Evolutionary conservation across 1,140 invertebrate genomes (phyloP).

Genomic region (Papilio polytes): DNA sequence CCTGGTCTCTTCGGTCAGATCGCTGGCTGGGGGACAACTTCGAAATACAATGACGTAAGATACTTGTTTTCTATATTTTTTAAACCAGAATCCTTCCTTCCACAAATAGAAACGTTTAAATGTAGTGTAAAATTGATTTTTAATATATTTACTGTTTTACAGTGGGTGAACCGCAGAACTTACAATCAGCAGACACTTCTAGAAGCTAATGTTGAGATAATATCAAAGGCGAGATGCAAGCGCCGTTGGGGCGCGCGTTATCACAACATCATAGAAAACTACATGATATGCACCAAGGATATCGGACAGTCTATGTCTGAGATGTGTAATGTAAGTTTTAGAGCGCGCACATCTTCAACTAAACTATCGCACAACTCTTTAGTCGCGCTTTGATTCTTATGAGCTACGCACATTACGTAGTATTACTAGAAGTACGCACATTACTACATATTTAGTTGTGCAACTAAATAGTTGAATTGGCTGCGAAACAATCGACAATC

Average conservation of each 20-base stretch:
- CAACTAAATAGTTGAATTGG: too few species aligned
- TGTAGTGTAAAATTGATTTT: too few species aligned
- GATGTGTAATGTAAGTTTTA: conserved; percentile 67
- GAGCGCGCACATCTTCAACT: too few species aligned
- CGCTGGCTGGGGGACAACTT: conserved; percentile 71
- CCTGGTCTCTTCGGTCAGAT: conserved; percentile 60
- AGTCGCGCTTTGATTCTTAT: too few species aligned
- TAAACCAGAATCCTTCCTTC: background rate
- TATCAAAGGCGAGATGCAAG: conserved; percentile 66
- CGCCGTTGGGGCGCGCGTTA: conserved; percentile 67
- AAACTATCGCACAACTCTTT: too few species aligned
- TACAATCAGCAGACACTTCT: conserved; percentile 67
- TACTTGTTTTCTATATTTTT: background rate
- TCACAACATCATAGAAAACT: conserved; percentile 74
- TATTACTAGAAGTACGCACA: too few species aligned
- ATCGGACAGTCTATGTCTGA: conserved; percentile 74
- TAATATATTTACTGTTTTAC: background rate
- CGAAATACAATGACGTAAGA: conserved; percentile 69
- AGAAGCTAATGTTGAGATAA: conserved; percentile 62
- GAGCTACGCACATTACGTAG: too few species aligned
- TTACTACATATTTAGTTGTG: too few species aligned
- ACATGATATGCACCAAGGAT: conserved; percentile 75
- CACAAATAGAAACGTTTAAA: too few species aligned
- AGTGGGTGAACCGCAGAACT: conserved; percentile 72
- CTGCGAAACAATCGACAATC: too few species aligned